Base-by-base conservation (phyloP, 2,797 vertebrate genomes). In the Micromesistius poutassou region DNA sequence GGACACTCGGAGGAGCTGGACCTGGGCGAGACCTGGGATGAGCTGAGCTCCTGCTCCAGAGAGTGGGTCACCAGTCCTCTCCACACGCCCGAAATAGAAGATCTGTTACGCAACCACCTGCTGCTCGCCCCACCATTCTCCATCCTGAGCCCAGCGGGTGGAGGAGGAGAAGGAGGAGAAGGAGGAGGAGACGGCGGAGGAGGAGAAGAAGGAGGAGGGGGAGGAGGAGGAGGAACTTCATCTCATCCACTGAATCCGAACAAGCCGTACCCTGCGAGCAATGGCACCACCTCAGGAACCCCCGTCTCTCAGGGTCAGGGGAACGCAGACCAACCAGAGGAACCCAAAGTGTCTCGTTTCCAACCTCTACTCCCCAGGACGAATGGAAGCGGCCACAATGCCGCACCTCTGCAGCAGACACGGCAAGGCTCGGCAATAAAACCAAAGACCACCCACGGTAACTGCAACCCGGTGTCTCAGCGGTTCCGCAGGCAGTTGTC, bases 41-140 rank as follows among this genome's bases (percentile, higher is more conserved):
- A 98, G 76, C 78, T 93, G 13, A 89, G 88, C 86, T 89, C 89
- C 10, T 25, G 62, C 76, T 80, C 78, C 75, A 96, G 97, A 79
- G 95, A 97, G 80, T 99, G 97, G 97, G 97, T 98, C 28, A 98
- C 97, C 4, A 98, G 97, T 79, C 97, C 97, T 5, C 95, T 99
- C n/a, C 97, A 98, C 88, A 97, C 97, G 3, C 97, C 97, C 1
- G 97, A 96, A 46, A 87, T 96, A 80, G 96, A 96, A 84, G 94
- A 95, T 77, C 76, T 93, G 71, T 94, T 95, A 3, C 91, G 91
- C 50, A 90, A 92, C 16, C 55, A 62, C 55, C 22, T 62, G 22
- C 78, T 82, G 66, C 80, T 76, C 78, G 85, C 88, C 38, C 82
- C 87, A 1, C 80, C 81, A 1, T 87, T 91, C 76, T 16, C 74